phyloP scores from a whole-genome alignment of 2,113 vertebrate species.

The Nematolebias whitei region DNA sequence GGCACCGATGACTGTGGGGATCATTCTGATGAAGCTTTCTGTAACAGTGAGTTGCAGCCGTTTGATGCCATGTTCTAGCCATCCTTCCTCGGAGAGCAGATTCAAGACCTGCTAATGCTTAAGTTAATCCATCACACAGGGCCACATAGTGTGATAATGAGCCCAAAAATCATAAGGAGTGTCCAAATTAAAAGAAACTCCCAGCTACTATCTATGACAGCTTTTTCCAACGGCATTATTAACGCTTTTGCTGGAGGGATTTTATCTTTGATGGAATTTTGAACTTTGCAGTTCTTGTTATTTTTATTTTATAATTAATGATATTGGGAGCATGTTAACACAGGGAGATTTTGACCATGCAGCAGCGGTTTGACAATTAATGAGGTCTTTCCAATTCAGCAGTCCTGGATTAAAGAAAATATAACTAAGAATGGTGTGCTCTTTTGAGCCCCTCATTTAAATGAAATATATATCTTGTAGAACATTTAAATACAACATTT shows the following conservation, averaged over 20 bases:
- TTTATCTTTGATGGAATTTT: not conserved
- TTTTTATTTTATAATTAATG: constrained; percentile 19
- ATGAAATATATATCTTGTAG: constrained; percentile 18
- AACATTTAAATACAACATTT: constrained; percentile 15
- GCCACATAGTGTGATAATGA: constrained; percentile 65
- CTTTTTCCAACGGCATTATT: constrained; percentile 11
- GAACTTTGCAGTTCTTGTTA: constrained; percentile 3
- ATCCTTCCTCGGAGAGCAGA: constrained; percentile 32
- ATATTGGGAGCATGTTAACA: not conserved
- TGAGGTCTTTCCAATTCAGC: constrained; percentile 26
- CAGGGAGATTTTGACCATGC: constrained; percentile 1
- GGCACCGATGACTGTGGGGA: constrained; percentile 94
- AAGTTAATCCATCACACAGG: constrained; percentile 32
- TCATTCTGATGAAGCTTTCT: constrained; percentile 92
- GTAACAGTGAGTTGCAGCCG: constrained; percentile 85
- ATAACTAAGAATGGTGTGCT: constrained; percentile 17
- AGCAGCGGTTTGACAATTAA: constrained; percentile 41
- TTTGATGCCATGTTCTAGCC: constrained; percentile 45
- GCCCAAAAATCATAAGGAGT: constrained; percentile 49
- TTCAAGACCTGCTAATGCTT: constrained; percentile 35
- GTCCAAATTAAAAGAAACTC: constrained; percentile 38
- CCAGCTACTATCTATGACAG: constrained; percentile 8
- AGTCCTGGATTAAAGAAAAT: constrained; percentile 14
- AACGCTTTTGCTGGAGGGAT: constrained; percentile 3
- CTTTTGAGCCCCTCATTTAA: constrained; percentile 14